These are phyloP conservation scores for Willowsia nigromaculata DNA, from an alignment of 2,888 invertebrate species.

Conservation along the genomic window DNA sequence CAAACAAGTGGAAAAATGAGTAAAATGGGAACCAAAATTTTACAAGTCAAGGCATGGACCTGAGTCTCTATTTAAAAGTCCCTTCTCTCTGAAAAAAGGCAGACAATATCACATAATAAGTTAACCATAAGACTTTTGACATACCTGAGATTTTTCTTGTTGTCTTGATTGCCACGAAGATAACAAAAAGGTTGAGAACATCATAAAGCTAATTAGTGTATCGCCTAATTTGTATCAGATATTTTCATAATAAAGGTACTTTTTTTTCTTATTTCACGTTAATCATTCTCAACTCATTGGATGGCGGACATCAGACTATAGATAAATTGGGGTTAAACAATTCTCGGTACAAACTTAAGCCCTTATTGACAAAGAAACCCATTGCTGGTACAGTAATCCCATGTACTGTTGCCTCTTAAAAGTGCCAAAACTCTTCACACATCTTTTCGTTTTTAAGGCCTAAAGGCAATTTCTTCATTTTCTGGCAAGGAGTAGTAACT, in stretches of 20 bases:
- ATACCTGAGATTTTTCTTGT: slow-evolving; percentile 5
- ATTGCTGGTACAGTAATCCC: background rate
- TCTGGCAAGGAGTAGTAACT: slow-evolving; percentile 34
- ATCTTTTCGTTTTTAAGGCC: background rate
- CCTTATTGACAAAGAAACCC: background rate
- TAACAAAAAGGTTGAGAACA: slow-evolving; percentile 32
- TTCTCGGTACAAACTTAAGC: background rate
- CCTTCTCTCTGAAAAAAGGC: background rate
- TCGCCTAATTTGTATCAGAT: slow-evolving; percentile 5
- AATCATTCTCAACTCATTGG: background rate
- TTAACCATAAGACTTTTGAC: background rate
- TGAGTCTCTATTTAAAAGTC: no score
- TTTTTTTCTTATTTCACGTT: background rate
- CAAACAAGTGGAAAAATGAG: no score
- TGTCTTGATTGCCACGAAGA: slow-evolving; percentile 7
- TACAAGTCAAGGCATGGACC: no score
- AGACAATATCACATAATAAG: background rate
- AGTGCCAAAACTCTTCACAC: background rate
- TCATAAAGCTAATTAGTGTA: slow-evolving; percentile 54
- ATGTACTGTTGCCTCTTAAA: background rate
- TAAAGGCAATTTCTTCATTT: slow-evolving; percentile 23
- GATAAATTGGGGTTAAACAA: background rate
- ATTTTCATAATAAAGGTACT: background rate
- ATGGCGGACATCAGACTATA: background rate
- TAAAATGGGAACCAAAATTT: no score